A percentile compares a stretch with the other conserved stretches of the same genome.
These are phyloP conservation scores for Hymenopus coronatus DNA, from an alignment of 2,888 invertebrate genomes.

Conservation along the genomic window DNA sequence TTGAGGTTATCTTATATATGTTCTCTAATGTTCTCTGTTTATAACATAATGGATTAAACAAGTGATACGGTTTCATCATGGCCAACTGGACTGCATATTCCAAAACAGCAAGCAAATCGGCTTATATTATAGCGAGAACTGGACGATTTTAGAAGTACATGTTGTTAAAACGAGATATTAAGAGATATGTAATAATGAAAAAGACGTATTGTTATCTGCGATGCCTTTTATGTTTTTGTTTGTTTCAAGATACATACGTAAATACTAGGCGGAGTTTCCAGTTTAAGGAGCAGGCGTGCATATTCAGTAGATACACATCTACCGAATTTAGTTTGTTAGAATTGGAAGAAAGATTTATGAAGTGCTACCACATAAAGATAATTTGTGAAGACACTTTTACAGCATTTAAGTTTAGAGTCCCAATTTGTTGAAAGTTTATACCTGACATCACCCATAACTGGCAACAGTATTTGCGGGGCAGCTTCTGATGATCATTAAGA, in stretches of 20 bases:
- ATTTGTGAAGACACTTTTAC: neutral
- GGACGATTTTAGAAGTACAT: no score
- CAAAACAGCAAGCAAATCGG: no score
- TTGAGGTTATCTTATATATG: no score
- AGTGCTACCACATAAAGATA: neutral
- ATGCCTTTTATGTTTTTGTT: neutral
- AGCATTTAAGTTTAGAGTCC: neutral
- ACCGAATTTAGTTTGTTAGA: neutral
- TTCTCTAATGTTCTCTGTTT: no score
- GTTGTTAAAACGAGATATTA: no score
- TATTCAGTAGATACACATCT: neutral
- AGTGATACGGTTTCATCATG: no score
- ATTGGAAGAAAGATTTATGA: neutral
- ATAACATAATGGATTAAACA: no score
- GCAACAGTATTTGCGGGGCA: neutral
- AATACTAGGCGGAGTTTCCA: neutral
- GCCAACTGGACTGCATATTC: no score
- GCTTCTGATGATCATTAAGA: neutral
- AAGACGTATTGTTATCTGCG: neutral
- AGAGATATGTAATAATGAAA: neutral
- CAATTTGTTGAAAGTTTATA: neutral
- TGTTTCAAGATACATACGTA: neutral
- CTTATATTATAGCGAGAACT: no score
- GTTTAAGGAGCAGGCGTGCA: neutral
- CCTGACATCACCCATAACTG: neutral